Conservation (phyloP, 37 sponge, comb jelly and placozoan genomes). For the Beroe forskalii region DNA sequence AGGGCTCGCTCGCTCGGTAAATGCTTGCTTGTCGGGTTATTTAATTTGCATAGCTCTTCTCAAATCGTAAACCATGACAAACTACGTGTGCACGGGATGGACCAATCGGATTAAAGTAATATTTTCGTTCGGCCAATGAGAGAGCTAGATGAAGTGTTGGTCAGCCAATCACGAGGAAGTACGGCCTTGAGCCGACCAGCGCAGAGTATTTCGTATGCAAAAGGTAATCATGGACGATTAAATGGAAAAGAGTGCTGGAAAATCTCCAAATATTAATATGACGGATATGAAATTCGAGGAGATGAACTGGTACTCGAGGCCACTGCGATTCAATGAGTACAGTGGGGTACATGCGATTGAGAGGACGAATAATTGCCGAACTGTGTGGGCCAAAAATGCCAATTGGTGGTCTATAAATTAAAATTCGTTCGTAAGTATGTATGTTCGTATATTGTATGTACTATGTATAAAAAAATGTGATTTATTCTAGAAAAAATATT, state of each 20-base stretch:
- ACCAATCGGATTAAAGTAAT: background rate
- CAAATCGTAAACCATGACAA: conserved; percentile 3
- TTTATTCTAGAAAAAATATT: too few species aligned
- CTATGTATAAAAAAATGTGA: too few species aligned
- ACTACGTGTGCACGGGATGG: background rate
- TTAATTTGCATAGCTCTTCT: conserved; percentile 59
- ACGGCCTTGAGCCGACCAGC: background rate
- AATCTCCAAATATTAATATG: background rate
- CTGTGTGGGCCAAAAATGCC: too few species aligned
- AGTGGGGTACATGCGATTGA: too few species aligned
- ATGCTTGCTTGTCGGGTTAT: conserved; percentile 56
- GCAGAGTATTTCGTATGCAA: background rate
- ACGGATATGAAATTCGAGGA: too few species aligned
- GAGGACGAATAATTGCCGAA: too few species aligned
- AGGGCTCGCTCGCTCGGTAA: conserved; percentile 50
- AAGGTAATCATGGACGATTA: background rate
- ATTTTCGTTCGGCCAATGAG: background rate
- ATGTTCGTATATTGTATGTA: too few species aligned
- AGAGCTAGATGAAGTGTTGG: background rate
- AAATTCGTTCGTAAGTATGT: too few species aligned
- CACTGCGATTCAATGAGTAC: too few species aligned
- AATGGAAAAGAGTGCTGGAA: background rate
- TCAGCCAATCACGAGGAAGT: background rate
- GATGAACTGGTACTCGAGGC: too few species aligned
- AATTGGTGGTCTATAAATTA: too few species aligned